Base-by-base conservation (phyloP, 2,113 vertebrate genomes). In the Misgurnus anguillicaudatus region DNA sequence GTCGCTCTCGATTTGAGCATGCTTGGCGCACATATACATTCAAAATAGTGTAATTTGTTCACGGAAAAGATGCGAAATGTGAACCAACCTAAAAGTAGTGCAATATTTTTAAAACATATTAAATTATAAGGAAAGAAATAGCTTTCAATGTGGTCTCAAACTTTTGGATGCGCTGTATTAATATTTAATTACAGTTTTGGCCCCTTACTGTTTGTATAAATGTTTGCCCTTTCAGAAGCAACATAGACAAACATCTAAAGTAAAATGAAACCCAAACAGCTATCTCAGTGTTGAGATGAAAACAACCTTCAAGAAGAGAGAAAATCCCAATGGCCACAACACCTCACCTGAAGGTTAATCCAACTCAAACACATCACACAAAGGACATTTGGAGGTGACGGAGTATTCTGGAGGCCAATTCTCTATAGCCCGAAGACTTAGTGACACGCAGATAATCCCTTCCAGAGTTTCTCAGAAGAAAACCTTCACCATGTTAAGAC, bases 311-410 rank as follows among this genome's bases (percentile, higher is more conserved):
- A 21, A n/a, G 11, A 31, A 41, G 9, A 47, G 8, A 38, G 53
- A 55, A 38, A 36, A 51, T 47, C 75, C 42, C 13, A 45, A 71
- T 36, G 13, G n/a, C 41, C 47, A 21, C 66, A 69, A 9, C 14
- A 6, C 21, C 45, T 47, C 60, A 64, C 16, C 11, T 39, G 73
- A 69, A 81, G 72, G 71, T 68, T 57, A 51, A 74, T 47, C 65
- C 24, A 17, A 41, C 70, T 36, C 69, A 63, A 83, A 81, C 63
- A 67, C 36, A 66, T n/a, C 53, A 39, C 36, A 71, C 31, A n/a
- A n/a, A 31, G 53, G 16, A 39, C 67, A 45, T 70, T 61, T 74
- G 78, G 55, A 67, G 41, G 42, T 61, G 63, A 82, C 31, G 47
- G 11, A 13, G 53, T 60, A 24, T 68, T 63, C 36, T 42, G 16